phyloP scores from a whole-genome alignment of 1,140 invertebrate species.

The Lethrus apterus region DNA sequence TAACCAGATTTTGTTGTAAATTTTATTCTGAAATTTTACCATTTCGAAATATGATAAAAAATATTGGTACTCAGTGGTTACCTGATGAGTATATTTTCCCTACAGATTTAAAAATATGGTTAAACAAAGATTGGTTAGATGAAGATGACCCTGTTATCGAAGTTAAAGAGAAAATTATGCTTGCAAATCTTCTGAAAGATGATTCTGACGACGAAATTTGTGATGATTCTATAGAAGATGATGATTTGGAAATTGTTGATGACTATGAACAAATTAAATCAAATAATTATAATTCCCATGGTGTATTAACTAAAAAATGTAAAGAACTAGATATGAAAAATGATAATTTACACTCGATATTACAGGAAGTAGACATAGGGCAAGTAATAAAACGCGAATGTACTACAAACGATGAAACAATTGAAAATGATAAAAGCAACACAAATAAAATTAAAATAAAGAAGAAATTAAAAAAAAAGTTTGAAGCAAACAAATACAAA shows the following conservation, averaged over 20 bases:
- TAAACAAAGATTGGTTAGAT: constrained; percentile 39
- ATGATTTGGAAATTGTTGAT: constrained; percentile 13
- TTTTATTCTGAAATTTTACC: constrained; percentile 43
- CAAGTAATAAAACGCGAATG: not conserved
- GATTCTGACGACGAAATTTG: constrained; percentile 23
- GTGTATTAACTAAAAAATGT: too few species aligned
- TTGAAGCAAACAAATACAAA: too few species aligned
- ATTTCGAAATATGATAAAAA: constrained; percentile 36
- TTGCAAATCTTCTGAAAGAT: constrained; percentile 1
- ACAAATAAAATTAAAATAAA: not conserved
- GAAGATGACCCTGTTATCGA: constrained; percentile 14
- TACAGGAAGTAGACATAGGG: not conserved
- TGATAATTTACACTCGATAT: constrained; percentile 1
- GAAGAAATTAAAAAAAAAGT: not conserved
- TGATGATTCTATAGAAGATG: constrained; percentile 24
- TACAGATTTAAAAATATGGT: constrained; percentile 41
- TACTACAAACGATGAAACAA: not conserved
- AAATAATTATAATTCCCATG: too few species aligned
- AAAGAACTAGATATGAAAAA: not conserved
- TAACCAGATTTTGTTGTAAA: constrained; percentile 39
- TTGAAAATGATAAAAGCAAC: not conserved
- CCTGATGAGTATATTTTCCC: constrained; percentile 39
- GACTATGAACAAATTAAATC: not conserved
- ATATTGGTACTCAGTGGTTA: constrained; percentile 40
- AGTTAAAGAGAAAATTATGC: not conserved